These are phyloP conservation scores for Linnaemya tessellans DNA, from an alignment of 2,888 invertebrate genomes.

Conservation along the genomic window DNA sequence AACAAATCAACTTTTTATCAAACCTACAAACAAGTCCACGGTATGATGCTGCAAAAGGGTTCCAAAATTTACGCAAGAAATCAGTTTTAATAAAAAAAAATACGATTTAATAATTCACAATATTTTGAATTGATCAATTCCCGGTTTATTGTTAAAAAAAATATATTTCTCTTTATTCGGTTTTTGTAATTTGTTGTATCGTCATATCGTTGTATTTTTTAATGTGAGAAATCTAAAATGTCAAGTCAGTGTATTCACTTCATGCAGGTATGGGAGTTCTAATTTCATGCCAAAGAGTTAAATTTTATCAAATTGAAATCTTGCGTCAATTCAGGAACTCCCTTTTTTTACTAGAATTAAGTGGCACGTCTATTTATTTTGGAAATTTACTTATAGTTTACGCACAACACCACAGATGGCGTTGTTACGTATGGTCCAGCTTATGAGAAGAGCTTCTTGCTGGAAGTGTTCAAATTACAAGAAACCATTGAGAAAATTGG, in stretches of 20 bases:
- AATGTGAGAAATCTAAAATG: too few species aligned
- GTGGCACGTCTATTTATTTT: neutral
- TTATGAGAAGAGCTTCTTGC: conserved; percentile 89
- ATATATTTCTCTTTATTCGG: too few species aligned
- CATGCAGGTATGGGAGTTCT: too few species aligned
- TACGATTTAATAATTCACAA: too few species aligned
- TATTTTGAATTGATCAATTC: too few species aligned
- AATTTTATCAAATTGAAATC: too few species aligned
- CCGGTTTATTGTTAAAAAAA: too few species aligned
- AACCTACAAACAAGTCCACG: conserved; percentile 84
- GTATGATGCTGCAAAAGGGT: neutral
- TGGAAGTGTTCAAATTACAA: conserved; percentile 89
- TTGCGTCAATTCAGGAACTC: neutral
- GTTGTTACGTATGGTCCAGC: conserved; percentile 89
- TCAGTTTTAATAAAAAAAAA: neutral
- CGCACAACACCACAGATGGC: conserved; percentile 82
- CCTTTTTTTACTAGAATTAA: neutral
- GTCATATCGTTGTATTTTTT: too few species aligned
- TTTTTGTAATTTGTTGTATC: too few species aligned
- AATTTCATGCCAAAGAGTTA: too few species aligned
- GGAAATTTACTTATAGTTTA: conserved; percentile 75
- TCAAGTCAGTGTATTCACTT: too few species aligned
- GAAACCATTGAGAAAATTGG: conserved; percentile 86
- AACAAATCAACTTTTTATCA: conserved; percentile 94
- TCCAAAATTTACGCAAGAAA: neutral